phyloP scores from a whole-genome alignment of 1,140 invertebrate species.

The Brachionus sp. region DNA sequence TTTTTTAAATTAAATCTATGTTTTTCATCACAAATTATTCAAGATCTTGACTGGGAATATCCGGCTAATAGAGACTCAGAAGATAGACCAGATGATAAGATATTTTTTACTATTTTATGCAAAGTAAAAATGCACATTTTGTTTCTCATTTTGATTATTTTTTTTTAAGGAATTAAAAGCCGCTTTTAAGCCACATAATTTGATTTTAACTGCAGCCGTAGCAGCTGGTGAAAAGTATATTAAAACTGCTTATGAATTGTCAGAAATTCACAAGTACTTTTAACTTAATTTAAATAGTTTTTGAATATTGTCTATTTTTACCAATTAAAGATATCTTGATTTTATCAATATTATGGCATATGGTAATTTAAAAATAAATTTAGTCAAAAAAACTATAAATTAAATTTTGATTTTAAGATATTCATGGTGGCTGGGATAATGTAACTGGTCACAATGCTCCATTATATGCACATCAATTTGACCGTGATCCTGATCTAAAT shows the following conservation, averaged over 20 bases:
- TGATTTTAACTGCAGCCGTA: conserved; percentile 50
- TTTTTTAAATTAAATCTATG: not conserved
- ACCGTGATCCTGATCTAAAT: conserved; percentile 48
- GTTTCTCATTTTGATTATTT: not conserved
- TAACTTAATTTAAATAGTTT: conserved; percentile 66
- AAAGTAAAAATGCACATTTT: not conserved
- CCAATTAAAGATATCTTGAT: conserved; percentile 71
- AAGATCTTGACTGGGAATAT: conserved; percentile 74
- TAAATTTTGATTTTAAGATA: conserved; percentile 50
- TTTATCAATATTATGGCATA: conserved; percentile 87
- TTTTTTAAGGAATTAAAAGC: conserved; percentile 12
- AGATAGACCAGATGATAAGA: conserved; percentile 49
- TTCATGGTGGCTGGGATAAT: conserved; percentile 45
- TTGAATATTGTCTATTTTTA: conserved; percentile 56
- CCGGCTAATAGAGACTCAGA: conserved; percentile 47
- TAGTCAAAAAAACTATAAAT: not conserved
- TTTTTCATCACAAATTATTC: too few relatives aligned
- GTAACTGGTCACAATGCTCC: conserved; percentile 43
- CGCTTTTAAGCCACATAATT: conserved; percentile 45
- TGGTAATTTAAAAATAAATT: conserved; percentile 63
- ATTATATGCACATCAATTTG: conserved; percentile 47
- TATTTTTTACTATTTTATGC: conserved; percentile 67
- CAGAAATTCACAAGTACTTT: conserved; percentile 70
- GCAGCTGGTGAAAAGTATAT: conserved; percentile 48
- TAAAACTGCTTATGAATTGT: conserved; percentile 70